Base-by-base conservation (phyloP, 2,113 vertebrate species). In the Centrocercus urophasianus region DNA sequence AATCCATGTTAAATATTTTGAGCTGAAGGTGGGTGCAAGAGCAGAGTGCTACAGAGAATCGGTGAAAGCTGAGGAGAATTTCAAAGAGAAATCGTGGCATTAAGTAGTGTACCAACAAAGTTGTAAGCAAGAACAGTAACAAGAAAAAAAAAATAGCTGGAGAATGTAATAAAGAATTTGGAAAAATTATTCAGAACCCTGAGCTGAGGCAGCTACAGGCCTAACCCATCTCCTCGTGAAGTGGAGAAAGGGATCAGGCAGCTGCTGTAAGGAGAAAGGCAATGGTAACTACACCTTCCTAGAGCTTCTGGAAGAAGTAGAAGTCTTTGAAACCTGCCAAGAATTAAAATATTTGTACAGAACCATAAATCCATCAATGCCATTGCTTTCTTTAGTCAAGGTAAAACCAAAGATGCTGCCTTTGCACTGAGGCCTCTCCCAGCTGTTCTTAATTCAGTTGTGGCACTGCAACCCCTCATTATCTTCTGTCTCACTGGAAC, bases 81-180 rank as follows among this genome's bases (percentile, higher is more conserved):
- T 66, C 50, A 48, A 88, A 70, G 30, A 61, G 8, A 0, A 0
- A 45, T 11, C 3, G 4, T 71, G 30, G 13, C 7, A 8, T 19
- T 50, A 61, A 75, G 32, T 8, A 66, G 20, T 8, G 1, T 42
- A 65, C 77, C 47, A 81, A 36, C 21, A 42, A 32, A 45, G 5
- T 13, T 13, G 8, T 40, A 40, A 85, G 36, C 63, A 78, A 87
- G 61, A 84, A 17, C 2, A 6, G 42, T 36, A 56, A 10, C 32
- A 28, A 56, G 54, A 48, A 48, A 22, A 48, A 22, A 75, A 65
- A 45, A 65, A 11, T 64, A 8, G 6, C 72, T 13, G 38, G 30
- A 79, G 17, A 6, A 72, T 48, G 38, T 56, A 78, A 32, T 20
- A 82, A 84, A 77, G 57, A 43, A 32, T 79, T 83, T 60, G 71